phyloP scores from a whole-genome alignment of 2,113 vertebrate genomes.

The Pseudopodoces humilis region DNA sequence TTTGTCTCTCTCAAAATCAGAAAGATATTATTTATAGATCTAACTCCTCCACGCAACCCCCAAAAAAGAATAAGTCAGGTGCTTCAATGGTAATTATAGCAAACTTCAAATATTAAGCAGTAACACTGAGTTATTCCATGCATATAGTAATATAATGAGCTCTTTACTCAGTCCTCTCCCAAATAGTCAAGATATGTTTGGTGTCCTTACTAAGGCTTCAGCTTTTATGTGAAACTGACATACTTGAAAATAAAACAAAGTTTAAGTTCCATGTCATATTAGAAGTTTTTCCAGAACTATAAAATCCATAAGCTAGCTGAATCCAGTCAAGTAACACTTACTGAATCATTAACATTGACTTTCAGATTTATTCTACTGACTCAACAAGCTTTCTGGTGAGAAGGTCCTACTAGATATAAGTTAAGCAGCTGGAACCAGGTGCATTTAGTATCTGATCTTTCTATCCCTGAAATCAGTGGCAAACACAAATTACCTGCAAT shows the following conservation, averaged over 20 bases:
- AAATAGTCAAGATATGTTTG: background rate
- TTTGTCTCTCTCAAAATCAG: conserved; percentile 16
- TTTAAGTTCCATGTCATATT: background rate
- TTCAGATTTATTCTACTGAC: conserved; percentile 27
- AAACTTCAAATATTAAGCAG: background rate
- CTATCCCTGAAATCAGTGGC: background rate
- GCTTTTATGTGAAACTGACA: background rate
- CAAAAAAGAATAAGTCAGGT: conserved; percentile 22
- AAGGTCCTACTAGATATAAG: background rate
- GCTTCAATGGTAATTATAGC: background rate
- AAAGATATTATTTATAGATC: conserved; percentile 32
- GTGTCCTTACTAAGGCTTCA: background rate
- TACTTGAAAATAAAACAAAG: background rate
- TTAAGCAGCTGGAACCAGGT: background rate
- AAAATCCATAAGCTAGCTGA: background rate
- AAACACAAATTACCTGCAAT: background rate
- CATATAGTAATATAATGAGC: background rate
- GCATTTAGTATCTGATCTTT: background rate
- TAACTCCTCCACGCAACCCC: conserved; percentile 6
- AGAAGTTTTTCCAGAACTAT: background rate
- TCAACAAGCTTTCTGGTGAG: background rate
- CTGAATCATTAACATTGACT: conserved; percentile 32
- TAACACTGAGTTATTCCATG: background rate
- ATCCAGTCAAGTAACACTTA: background rate
- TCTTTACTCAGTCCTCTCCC: background rate